Conservation (phyloP, 35 echinoderm and acorn worm species). For the Chiridota heheva region DNA sequence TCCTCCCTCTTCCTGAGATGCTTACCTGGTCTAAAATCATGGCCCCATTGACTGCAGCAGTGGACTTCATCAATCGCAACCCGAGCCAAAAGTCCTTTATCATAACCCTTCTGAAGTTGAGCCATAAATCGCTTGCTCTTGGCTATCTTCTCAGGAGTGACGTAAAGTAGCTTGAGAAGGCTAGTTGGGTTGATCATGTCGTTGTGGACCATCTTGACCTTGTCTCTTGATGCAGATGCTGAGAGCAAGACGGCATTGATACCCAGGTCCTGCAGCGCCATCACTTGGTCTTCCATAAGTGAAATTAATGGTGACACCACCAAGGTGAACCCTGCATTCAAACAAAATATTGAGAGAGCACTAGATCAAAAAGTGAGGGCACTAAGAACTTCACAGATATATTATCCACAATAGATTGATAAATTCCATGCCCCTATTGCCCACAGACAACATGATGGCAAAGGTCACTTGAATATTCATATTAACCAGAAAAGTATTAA, state of each 20-base stretch:
- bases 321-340: constrained; percentile 69
- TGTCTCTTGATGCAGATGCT: constrained; percentile 45
- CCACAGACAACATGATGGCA: no score
- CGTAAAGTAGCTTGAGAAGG: constrained; percentile 79
- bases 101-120: constrained; percentile 76
- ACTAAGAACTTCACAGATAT: no score
- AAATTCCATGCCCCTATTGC: no score
- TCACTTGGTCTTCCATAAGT: constrained; percentile 93
- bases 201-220: constrained; percentile 58
- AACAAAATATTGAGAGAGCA: background rate
- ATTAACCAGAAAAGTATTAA: background rate
- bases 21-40: constrained; percentile 97
- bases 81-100: constrained; percentile 49
- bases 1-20: background rate
- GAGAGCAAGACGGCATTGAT: constrained; percentile 56
- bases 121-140: constrained; percentile 99
- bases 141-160: constrained; percentile 95
- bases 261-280: constrained; percentile 59
- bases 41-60: constrained; percentile 98
- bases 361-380: background rate
- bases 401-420: no score
- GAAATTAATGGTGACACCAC: constrained; percentile 90
- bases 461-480: no score
- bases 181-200: constrained; percentile 54
- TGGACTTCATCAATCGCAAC: constrained; percentile 98